These are phyloP conservation scores for Oxyruncus cristatus DNA, from an alignment of 2,113 vertebrate species.

Conservation along the genomic window DNA sequence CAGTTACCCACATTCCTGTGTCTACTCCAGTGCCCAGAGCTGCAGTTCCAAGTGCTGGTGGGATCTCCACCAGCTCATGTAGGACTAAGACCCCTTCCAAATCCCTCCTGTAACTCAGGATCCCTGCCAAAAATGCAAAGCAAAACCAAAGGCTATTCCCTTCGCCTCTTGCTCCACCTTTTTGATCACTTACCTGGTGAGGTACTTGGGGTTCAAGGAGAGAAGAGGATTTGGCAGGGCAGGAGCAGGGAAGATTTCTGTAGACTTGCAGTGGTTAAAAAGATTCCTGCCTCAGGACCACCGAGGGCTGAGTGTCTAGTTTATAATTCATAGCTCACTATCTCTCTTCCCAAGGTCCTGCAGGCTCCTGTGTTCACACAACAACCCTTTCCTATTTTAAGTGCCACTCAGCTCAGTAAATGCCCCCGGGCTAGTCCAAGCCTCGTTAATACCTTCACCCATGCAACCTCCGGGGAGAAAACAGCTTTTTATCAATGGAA, in stretches of 20 bases:
- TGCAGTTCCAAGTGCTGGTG: not conserved
- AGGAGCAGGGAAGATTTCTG: not conserved
- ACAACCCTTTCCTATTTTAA: not conserved
- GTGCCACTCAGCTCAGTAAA: not conserved
- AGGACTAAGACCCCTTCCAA: not conserved
- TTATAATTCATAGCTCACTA: slow-evolving; percentile 29
- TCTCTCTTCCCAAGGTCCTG: not conserved
- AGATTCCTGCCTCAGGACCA: slow-evolving; percentile 12
- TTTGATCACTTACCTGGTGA: not conserved
- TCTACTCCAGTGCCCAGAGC: not conserved
- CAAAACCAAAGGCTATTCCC: not conserved
- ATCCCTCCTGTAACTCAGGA: not conserved
- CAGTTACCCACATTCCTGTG: not conserved
- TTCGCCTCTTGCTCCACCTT: not conserved
- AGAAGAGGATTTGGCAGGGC: not conserved
- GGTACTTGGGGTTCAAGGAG: not conserved
- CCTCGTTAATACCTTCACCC: slow-evolving; percentile 21
- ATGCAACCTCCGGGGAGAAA: not conserved
- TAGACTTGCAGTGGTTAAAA: slow-evolving; percentile 46
- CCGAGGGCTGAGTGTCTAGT: not conserved
- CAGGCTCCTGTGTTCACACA: not conserved
- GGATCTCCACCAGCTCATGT: not conserved
- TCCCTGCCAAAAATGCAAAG: not conserved
- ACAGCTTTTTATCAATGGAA: slow-evolving; percentile 69
- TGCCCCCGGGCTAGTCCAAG: not conserved